These are phyloP conservation scores for Pantherophis vulpinus DNA, from an alignment of 2,797 vertebrate species.

Conservation along the genomic window DNA sequence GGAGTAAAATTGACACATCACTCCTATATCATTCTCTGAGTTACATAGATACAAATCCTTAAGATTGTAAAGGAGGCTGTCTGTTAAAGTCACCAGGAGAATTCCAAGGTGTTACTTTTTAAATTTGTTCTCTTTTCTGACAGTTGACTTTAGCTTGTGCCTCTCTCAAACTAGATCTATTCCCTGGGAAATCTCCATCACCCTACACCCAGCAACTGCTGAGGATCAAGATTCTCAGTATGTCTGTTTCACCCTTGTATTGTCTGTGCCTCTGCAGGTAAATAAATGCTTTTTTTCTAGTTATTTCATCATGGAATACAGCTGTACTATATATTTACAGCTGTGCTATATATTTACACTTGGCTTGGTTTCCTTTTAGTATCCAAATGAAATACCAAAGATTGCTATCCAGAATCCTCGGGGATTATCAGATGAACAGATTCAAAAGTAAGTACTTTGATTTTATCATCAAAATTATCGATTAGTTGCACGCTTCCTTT, in stretches of 20 bases:
- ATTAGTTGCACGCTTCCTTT: not conserved
- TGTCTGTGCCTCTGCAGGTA: constrained; percentile 84
- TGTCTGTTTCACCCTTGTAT: constrained; percentile 84
- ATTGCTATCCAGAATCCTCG: constrained; percentile 87
- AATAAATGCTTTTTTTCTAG: not conserved
- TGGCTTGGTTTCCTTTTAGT: constrained; percentile 69
- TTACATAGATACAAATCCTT: not conserved
- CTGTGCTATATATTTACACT: not conserved
- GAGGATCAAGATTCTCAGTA: constrained; percentile 90
- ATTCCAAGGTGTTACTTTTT: not conserved
- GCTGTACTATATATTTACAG: not conserved
- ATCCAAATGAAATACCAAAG: constrained; percentile 81
- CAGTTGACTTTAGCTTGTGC: constrained; percentile 17
- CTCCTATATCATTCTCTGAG: not conserved
- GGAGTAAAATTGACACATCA: not conserved
- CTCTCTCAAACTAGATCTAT: constrained; percentile 68
- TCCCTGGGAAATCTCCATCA: constrained; percentile 84
- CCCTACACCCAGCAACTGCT: constrained; percentile 87
- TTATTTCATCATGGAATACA: not conserved
- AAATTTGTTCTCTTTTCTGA: not conserved
- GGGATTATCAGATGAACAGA: constrained; percentile 92
- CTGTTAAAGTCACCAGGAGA: not conserved
- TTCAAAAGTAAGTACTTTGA: constrained; percentile 80
- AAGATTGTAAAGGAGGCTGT: not conserved
- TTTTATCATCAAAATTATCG: not conserved